phyloP scores from a whole-genome alignment of 2,888 invertebrate genomes.

The Apoderus coryli region DNA sequence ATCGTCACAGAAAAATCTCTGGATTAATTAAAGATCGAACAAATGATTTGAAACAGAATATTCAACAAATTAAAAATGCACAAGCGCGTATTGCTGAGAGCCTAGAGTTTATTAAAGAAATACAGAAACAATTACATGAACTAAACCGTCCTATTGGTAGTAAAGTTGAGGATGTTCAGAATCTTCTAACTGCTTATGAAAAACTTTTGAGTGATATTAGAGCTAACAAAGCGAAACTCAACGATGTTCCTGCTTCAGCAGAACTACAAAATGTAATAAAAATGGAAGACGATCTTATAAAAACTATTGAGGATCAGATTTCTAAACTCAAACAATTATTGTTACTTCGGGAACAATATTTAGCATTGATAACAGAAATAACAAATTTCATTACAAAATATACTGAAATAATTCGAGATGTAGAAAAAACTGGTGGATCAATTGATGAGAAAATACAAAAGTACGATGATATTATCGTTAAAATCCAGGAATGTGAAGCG shows the following conservation, averaged over 20 bases:
- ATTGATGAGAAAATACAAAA: constrained; percentile 77
- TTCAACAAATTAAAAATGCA: constrained; percentile 68
- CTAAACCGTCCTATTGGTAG: constrained; percentile 77
- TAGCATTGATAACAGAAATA: constrained; percentile 74
- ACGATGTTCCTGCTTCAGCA: constrained; percentile 59
- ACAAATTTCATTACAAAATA: constrained; percentile 77
- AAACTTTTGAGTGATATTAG: constrained; percentile 63
- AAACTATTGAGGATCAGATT: constrained; percentile 73
- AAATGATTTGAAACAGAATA: constrained; percentile 56
- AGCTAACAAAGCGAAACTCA: constrained; percentile 60
- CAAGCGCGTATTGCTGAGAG: constrained; percentile 68
- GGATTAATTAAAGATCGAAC: constrained; percentile 64
- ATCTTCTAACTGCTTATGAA: constrained; percentile 64
- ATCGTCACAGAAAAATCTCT: constrained; percentile 61
- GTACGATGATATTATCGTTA: constrained; percentile 71
- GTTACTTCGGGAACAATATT: constrained; percentile 74
- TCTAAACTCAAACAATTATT: constrained; percentile 65
- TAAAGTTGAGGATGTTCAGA: constrained; percentile 77
- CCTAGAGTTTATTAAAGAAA: constrained; percentile 60
- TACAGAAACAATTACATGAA: constrained; percentile 72
- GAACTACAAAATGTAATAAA: constrained; percentile 65
- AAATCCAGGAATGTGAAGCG: constrained; percentile 85
- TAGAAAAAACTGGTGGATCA: constrained; percentile 69
- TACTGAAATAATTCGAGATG: constrained; percentile 69
- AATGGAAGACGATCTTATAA: constrained; percentile 76